Percentiles rank a stretch among this genome's conserved stretches.
Evolutionary conservation across 2,888 invertebrate genomes (phyloP).

Genomic region (Villa cingulata): DNA sequence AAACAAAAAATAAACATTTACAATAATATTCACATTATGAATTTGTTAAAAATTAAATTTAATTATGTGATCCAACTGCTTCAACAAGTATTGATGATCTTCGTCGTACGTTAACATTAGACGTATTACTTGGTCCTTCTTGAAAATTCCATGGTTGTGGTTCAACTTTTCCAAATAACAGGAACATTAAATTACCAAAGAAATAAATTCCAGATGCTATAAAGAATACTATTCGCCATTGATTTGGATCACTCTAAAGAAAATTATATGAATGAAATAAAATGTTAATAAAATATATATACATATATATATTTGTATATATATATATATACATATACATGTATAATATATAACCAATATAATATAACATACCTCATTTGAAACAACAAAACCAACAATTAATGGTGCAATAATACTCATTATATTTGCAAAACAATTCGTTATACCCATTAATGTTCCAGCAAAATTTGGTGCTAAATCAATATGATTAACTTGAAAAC

Average conservation of each 20-base stretch:
- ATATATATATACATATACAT: no score
- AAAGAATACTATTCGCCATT: constrained; percentile 66
- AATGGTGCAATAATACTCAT: constrained; percentile 69
- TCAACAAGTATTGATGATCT: constrained; percentile 9
- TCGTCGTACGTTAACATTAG: constrained; percentile 1
- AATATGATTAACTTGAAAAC: constrained; percentile 70
- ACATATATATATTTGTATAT: no score
- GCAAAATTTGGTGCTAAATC: constrained; percentile 75
- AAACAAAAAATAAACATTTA: no score
- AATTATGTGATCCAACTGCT: constrained; percentile 11
- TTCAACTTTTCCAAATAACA: constrained; percentile 51
- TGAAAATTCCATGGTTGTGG: constrained; percentile 53
- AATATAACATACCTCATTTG: constrained; percentile 43
- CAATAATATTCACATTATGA: no score
- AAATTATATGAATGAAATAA: not conserved
- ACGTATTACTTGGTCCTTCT: not conserved
- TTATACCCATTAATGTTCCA: constrained; percentile 73
- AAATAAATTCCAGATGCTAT: constrained; percentile 57
- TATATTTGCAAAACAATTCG: constrained; percentile 64
- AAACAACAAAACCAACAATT: constrained; percentile 53
- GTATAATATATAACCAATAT: no score
- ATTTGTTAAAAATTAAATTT: not conserved
- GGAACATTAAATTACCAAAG: constrained; percentile 52
- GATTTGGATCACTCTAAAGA: constrained; percentile 43
- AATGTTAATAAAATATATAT: not conserved